phyloP scores from a whole-genome alignment of 2,797 vertebrate species.

The Myoxocephalus aenaeus region DNA sequence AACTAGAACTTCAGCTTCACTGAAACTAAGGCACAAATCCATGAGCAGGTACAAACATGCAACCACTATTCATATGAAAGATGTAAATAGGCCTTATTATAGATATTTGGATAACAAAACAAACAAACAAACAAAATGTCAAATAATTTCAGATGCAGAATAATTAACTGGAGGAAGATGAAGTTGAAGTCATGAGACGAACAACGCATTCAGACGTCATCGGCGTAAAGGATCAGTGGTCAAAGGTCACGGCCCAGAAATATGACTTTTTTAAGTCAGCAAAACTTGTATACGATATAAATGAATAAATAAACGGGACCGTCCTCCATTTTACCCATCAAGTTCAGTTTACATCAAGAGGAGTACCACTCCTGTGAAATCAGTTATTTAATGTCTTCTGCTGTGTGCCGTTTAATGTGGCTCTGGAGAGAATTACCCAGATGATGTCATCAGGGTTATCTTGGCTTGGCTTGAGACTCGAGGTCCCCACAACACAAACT shows the following conservation, averaged over 20 bases:
- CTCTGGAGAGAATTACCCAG: conserved; percentile 7
- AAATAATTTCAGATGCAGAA: not conserved
- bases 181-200: too few species aligned
- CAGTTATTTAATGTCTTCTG: not conserved
- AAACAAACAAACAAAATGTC: not conserved
- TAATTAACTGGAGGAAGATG: not conserved
- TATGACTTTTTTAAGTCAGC: not conserved
- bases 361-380: not conserved
- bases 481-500: conserved; percentile 13
- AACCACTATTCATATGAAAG: not conserved
- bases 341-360: not conserved
- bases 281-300: not conserved
- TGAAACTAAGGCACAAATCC: not conserved
- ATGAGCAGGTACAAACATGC: not conserved
- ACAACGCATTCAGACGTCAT: not conserved
- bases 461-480: conserved; percentile 18
- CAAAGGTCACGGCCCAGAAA: conserved; percentile 8
- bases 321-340: not conserved
- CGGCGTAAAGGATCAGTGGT: not conserved
- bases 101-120: not conserved
- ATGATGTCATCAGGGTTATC: conserved; percentile 35
- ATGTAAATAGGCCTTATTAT: not conserved
- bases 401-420: not conserved
- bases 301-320: not conserved
- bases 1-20: not conserved